Percentiles rank a stretch among this genome's conserved stretches.
Conservation (phyloP, 2,113 vertebrate genomes). For the Chinchilla lanigera region DNA sequence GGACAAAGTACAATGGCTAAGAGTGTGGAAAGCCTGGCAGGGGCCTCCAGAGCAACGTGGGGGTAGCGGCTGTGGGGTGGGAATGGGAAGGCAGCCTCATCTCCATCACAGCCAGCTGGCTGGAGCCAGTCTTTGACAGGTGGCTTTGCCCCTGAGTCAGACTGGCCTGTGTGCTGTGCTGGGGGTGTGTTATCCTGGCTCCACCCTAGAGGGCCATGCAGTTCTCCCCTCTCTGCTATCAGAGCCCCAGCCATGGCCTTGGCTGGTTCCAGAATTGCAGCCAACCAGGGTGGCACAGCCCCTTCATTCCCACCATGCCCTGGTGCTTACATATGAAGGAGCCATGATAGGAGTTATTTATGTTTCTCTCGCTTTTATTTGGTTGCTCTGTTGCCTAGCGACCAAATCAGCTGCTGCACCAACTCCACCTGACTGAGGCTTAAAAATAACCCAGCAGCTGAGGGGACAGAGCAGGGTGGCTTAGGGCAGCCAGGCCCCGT, state of each 20-base stretch:
- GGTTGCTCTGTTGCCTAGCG: slow-evolving; percentile 86
- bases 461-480: slow-evolving; percentile 65
- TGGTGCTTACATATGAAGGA: slow-evolving; percentile 65
- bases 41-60: slow-evolving; percentile 45
- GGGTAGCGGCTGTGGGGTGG: slow-evolving; percentile 23
- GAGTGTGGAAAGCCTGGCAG: slow-evolving; percentile 54
- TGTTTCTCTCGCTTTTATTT: slow-evolving; percentile 83
- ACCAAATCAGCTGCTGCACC: slow-evolving; percentile 82
- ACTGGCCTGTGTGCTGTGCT: slow-evolving; percentile 20
- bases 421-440: slow-evolving; percentile 74
- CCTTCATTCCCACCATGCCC: slow-evolving; percentile 60
- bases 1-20: slow-evolving; percentile 56
- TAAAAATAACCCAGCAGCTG: slow-evolving; percentile 89
- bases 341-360: slow-evolving; percentile 76
- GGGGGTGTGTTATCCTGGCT: not conserved
- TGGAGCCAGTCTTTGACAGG: slow-evolving; percentile 51
- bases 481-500: slow-evolving; percentile 40
- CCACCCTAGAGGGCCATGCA: slow-evolving; percentile 3
- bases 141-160: slow-evolving; percentile 52
- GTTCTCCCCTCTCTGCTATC: slow-evolving; percentile 49
- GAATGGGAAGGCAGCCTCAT: slow-evolving; percentile 33
- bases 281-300: slow-evolving; percentile 61
- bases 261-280: slow-evolving; percentile 48
- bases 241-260: slow-evolving; percentile 41
- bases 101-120: slow-evolving; percentile 70